Conservation (phyloP, 2,888 invertebrate species). For the Diaphora mendica region DNA sequence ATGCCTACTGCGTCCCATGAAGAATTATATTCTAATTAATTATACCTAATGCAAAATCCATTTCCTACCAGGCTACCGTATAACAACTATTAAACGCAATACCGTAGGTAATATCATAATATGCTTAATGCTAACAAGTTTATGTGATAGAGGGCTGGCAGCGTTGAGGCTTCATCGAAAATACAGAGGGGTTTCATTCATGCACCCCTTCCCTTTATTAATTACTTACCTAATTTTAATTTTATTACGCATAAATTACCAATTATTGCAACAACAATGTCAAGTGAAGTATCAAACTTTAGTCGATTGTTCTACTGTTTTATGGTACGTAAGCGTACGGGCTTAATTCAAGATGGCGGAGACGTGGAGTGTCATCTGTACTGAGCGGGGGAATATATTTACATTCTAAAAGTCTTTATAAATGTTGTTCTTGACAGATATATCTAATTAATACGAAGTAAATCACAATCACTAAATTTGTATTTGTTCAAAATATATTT, state of each 20-base stretch:
- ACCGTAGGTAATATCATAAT: conserved; percentile 39
- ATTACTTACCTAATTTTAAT: conserved; percentile 32
- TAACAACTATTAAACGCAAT: conserved; percentile 17
- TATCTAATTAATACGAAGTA: background rate
- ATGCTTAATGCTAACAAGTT: conserved; percentile 32
- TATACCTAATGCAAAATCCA: background rate
- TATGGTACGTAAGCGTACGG: conserved; percentile 28
- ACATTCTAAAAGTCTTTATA: background rate
- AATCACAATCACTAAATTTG: too few species aligned
- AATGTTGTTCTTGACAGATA: background rate
- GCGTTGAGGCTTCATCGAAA: conserved; percentile 21
- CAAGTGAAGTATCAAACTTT: conserved; percentile 29
- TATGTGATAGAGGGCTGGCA: conserved; percentile 17
- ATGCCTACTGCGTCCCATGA: background rate
- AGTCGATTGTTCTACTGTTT: conserved; percentile 34
- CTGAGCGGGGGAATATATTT: background rate
- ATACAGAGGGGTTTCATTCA: conserved; percentile 28
- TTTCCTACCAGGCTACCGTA: background rate
- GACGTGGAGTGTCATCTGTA: background rate
- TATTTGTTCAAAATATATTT: too few species aligned
- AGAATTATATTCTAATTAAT: background rate
- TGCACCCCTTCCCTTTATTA: conserved; percentile 29
- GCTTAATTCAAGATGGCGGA: background rate
- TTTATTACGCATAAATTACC: conserved; percentile 38
- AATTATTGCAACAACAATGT: conserved; percentile 27